These are phyloP conservation scores for Percina caprodes DNA, from an alignment of 2,113 vertebrate species.

Conservation along the genomic window DNA sequence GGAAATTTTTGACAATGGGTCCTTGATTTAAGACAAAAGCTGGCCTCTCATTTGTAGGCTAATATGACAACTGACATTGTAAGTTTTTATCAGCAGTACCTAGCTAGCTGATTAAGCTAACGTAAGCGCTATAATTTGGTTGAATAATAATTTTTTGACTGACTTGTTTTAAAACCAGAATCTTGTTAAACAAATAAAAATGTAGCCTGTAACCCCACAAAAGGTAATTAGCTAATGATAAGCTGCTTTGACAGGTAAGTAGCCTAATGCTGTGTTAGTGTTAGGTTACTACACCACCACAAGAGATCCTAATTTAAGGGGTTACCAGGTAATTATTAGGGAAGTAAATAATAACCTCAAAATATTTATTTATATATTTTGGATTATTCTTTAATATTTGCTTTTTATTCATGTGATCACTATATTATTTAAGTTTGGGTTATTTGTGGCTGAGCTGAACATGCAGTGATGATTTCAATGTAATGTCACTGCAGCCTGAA, in stretches of 20 bases:
- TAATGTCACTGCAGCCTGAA: slow-evolving; percentile 76
- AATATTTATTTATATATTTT: no score
- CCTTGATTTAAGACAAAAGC: background rate
- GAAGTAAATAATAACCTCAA: no score
- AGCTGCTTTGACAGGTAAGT: no score
- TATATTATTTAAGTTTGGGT: slow-evolving; percentile 23
- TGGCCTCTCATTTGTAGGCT: background rate
- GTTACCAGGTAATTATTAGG: no score
- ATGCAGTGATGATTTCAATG: slow-evolving; percentile 78
- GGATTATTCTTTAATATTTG: no score
- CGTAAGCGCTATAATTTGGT: background rate
- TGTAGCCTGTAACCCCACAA: background rate
- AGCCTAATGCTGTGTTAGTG: no score
- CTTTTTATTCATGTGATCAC: background rate
- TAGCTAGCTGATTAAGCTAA: background rate
- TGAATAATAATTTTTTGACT: background rate
- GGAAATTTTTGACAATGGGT: background rate
- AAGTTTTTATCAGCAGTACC: background rate
- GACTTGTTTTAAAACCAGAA: background rate
- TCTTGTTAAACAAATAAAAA: background rate
- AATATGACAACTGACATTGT: background rate
- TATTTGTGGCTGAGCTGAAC: slow-evolving; percentile 57
- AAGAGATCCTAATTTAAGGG: no score
- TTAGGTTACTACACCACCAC: no score
- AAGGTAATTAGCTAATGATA: background rate